Evolutionary conservation across 2,888 invertebrate genomes (phyloP).

Genomic region (Tenthredo mesomela): DNA sequence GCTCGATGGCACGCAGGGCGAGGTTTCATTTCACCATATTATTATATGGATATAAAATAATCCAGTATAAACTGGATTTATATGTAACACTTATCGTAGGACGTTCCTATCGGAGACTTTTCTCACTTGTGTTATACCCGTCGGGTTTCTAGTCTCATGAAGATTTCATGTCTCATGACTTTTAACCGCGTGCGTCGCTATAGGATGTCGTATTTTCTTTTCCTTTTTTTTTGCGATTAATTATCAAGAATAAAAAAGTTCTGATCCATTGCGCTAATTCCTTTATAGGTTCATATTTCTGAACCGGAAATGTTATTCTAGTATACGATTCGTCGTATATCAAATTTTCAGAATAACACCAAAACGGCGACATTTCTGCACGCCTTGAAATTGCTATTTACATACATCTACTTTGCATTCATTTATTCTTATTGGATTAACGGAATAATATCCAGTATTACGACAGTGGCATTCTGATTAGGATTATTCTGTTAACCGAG

Average conservation of each 20-base stretch:
- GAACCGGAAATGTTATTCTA: neutral
- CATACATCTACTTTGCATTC: constrained; percentile 8
- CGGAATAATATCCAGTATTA: neutral
- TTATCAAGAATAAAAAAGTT: neutral
- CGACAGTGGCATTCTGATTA: neutral
- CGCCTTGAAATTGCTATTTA: neutral
- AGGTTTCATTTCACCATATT: neutral
- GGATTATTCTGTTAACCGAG: neutral
- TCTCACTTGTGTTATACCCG: neutral
- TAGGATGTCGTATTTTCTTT: too few relatives aligned
- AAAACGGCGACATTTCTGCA: neutral
- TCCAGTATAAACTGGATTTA: constrained; percentile 11
- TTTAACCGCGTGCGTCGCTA: neutral
- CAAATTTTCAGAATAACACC: neutral
- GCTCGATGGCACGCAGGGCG: neutral
- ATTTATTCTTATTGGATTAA: neutral
- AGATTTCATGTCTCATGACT: constrained; percentile 8
- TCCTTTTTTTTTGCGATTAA: neutral
- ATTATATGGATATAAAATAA: too few relatives aligned
- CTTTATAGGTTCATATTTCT: neutral
- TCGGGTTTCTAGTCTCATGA: neutral
- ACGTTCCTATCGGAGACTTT: neutral
- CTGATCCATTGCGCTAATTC: neutral
- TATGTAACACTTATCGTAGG: neutral
- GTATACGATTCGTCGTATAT: neutral